phyloP scores from a whole-genome alignment of 1,140 invertebrate species.

The Megalonaias nervosa region DNA sequence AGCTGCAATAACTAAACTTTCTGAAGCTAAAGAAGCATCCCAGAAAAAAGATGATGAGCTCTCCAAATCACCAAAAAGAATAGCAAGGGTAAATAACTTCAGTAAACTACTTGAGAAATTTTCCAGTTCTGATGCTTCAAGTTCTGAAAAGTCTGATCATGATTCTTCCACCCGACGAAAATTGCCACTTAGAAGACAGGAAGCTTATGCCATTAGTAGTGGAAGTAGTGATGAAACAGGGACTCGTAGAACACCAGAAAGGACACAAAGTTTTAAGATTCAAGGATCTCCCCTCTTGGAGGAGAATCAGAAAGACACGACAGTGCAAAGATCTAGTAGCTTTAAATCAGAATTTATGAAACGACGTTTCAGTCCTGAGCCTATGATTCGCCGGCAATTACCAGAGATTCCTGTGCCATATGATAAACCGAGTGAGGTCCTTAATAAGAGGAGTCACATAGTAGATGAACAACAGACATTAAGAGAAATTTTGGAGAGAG shows the following conservation, averaged over 20 bases:
- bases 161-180: constrained; percentile 36
- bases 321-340: constrained; percentile 47
- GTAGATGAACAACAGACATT: constrained; percentile 43
- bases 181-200: constrained; percentile 39
- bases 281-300: neutral
- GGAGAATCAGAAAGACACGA: constrained; percentile 9
- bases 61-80: constrained; percentile 31
- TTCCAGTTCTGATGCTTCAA: constrained; percentile 45
- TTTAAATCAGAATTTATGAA: constrained; percentile 52
- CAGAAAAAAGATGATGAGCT: constrained; percentile 23
- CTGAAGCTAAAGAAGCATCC: constrained; percentile 34
- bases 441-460: constrained; percentile 43
- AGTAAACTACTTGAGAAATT: constrained; percentile 47
- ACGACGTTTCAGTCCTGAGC: constrained; percentile 38
- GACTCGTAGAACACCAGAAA: constrained; percentile 43
- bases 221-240: constrained; percentile 42
- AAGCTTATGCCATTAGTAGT: constrained; percentile 42
- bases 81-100: constrained; percentile 45
- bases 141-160: constrained; percentile 39
- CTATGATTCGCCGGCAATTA: constrained; percentile 24
- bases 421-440: constrained; percentile 42
- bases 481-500: constrained; percentile 35
- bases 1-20: constrained; percentile 41
- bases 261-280: constrained; percentile 43
- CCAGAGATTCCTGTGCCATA: constrained; percentile 22